These are phyloP conservation scores for Xestia ashworthii DNA, from an alignment of 2,888 invertebrate genomes.

Conservation along the genomic window DNA sequence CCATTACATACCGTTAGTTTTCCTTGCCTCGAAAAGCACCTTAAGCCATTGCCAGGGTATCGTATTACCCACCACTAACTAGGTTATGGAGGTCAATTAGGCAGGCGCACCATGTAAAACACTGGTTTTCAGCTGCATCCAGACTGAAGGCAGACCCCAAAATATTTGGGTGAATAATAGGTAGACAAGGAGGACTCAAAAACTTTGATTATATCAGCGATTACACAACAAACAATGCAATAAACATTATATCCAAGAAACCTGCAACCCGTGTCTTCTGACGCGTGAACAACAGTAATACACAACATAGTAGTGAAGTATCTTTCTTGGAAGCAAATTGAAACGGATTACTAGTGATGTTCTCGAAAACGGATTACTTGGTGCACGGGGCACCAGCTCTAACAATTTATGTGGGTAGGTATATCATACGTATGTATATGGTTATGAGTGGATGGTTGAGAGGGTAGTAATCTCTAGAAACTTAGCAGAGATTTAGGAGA, in stretches of 20 bases:
- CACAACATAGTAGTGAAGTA: constrained; percentile 22
- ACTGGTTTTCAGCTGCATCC: too few species aligned
- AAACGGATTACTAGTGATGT: constrained; percentile 52
- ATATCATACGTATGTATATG: constrained; percentile 10
- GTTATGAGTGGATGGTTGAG: not conserved
- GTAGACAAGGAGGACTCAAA: not conserved
- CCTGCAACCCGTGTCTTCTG: not conserved
- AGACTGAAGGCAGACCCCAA: too few species aligned
- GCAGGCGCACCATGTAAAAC: too few species aligned
- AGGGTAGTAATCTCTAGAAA: constrained; percentile 7
- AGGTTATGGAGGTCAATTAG: too few species aligned
- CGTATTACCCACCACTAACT: too few species aligned
- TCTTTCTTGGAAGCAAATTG: constrained; percentile 37
- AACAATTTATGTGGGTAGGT: constrained; percentile 27
- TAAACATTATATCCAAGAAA: not conserved
- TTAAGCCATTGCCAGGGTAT: too few species aligned
- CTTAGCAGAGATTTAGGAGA: not conserved
- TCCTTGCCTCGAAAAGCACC: too few species aligned
- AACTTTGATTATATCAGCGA: not conserved
- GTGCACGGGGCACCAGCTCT: constrained; percentile 7
- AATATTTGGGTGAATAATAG: too few species aligned
- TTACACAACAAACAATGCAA: too few species aligned
- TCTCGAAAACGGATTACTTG: constrained; percentile 42
- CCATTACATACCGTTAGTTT: too few species aligned
- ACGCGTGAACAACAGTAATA: constrained; percentile 7